Base-by-base conservation (phyloP, 64 coral and sea anemone genomes). In the Stylophora pistillata region DNA sequence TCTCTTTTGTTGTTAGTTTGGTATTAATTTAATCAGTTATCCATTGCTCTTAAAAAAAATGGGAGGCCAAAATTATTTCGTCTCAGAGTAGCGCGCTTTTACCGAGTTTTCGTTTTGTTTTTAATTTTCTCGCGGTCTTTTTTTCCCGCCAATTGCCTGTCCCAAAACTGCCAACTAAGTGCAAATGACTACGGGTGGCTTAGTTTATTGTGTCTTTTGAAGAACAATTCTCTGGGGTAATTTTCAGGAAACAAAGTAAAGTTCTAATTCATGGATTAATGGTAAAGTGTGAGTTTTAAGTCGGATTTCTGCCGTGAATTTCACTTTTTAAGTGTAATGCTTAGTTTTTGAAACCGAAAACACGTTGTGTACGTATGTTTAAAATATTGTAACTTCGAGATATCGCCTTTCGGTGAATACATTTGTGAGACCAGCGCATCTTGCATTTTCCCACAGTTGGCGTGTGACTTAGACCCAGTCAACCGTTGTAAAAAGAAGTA, bases 101-200 rank as follows among this genome's bases (percentile, higher is more conserved):
- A 12, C 6, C 23, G 12, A 68, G 53, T n/a, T 13, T 78, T 78
- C 75, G 53, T 13, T 28, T 23, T 29, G 75, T 23, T 25, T 11
- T 27, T 78, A 9, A 25, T 25, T 52, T 53, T 68, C 23, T n/a
- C 47, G 75, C 75, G 75, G 75, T 52, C 53, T 27, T 56, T 82
- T 77, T 82, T 82, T 30, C 58, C 78, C 58, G 58, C 78, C 66
- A 14, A 30, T 17, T 78, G 53, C 27, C 28, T 31, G 64, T 26
- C 12, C 16, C 59, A 26, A 17, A 26, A 18, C 55, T 31, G 52
- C 15, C 15, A 37, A 17, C 30, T 16, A 14, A 26, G 54, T 84
- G 62, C 33, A 84, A 68, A 69, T 68, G 9, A 13, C 9, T 53
- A n/a, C 80, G 15, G 80, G 62, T 84, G 80, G 80, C 62, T 4